Conservation (phyloP, 92 coral and sea anemone genomes). For the Umimayanthus kanabou region DNA sequence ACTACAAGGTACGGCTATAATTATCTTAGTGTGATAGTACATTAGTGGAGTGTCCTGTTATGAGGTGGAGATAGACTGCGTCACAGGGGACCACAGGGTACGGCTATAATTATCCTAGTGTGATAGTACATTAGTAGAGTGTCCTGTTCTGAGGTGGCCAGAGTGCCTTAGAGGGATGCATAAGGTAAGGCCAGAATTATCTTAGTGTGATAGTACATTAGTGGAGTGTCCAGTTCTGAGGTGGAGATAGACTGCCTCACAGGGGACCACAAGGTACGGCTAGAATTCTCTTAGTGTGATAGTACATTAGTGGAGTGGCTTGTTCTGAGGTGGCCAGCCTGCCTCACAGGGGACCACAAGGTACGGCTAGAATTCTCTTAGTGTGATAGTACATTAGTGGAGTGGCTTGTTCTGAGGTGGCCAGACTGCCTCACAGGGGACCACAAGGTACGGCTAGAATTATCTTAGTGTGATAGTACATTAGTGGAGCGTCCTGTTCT, state of each 20-base stretch:
- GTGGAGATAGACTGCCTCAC: background rate
- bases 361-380: no score
- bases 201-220: background rate
- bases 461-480: no score
- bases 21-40: background rate
- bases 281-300: no score
- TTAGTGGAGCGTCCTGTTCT: no score
- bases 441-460: no score
- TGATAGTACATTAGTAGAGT: no score
- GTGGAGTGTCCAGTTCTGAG: background rate
- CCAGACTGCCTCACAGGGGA: background rate
- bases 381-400: background rate
- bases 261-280: background rate
- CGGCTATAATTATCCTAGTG: background rate
- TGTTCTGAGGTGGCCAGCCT: background rate
- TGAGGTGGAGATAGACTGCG: conserved; percentile 2
- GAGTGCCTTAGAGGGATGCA: background rate
- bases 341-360: no score
- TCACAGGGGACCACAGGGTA: conserved; percentile 1
- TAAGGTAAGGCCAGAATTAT: background rate
- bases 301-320: no score
- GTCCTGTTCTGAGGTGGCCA: background rate
- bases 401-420: background rate
- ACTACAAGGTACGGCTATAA: background rate
- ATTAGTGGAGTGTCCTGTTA: no score